phyloP scores from a whole-genome alignment of 2,797 vertebrate species.

The Arctocebus calabarensis region DNA sequence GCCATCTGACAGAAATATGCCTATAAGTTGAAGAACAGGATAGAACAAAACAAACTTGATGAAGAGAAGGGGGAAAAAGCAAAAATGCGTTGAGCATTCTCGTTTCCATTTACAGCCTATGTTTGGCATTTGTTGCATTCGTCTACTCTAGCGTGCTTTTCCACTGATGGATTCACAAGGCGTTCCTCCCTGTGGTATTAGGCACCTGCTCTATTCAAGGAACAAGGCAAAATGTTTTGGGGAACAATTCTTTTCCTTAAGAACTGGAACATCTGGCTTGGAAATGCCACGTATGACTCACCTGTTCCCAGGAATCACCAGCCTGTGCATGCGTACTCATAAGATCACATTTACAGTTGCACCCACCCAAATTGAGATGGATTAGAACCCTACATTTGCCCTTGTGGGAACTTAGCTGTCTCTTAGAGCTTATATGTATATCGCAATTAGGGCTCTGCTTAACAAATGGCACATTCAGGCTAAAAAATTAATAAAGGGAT shows the following conservation, averaged over 20 bases:
- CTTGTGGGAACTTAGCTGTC: not conserved
- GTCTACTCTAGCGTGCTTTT: not conserved
- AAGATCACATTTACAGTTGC: not conserved
- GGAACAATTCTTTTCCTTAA: not conserved
- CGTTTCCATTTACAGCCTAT: not conserved
- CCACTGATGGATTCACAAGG: not conserved
- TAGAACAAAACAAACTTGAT: not conserved
- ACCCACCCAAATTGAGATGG: not conserved
- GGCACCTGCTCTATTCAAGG: not conserved
- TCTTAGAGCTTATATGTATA: not conserved
- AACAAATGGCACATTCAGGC: not conserved
- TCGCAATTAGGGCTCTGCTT: not conserved
- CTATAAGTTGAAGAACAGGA: not conserved
- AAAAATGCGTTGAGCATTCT: not conserved
- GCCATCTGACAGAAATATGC: not conserved
- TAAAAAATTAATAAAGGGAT: slow-evolving; percentile 1
- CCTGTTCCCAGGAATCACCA: not conserved
- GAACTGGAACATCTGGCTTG: not conserved
- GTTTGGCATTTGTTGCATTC: not conserved
- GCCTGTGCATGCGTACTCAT: not conserved
- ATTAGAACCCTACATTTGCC: not conserved
- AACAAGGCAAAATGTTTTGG: not conserved
- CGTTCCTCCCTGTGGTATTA: not conserved
- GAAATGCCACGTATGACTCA: not conserved
- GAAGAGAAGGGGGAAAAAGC: not conserved